Evolutionary conservation across 2,797 vertebrate species (phyloP).

Genomic region (Eulemur coronatus): DNA sequence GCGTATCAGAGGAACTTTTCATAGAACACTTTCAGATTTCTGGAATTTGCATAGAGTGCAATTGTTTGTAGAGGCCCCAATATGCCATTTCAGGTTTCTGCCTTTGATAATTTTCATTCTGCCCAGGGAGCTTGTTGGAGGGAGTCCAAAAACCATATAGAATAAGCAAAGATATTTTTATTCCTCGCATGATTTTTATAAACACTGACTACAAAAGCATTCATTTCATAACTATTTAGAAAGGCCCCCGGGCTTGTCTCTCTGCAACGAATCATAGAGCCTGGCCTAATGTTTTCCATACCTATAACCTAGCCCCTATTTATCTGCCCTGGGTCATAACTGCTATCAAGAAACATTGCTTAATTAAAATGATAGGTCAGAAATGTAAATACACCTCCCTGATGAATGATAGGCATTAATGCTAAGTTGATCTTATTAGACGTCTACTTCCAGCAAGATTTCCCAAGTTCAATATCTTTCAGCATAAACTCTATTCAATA

Average conservation of each 20-base stretch:
- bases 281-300: neutral
- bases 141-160: neutral
- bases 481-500: constrained; percentile 11
- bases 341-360: constrained; percentile 16
- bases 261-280: neutral
- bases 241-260: neutral
- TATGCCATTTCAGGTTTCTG: neutral
- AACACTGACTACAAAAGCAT: neutral
- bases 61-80: neutral
- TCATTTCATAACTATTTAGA: neutral
- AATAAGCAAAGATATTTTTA: neutral
- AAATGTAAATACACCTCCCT: neutral
- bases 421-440: constrained; percentile 5
- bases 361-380: constrained; percentile 53
- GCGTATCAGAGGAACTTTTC: neutral
- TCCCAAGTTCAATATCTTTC: constrained; percentile 37
- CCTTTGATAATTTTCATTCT: constrained; percentile 1
- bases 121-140: neutral
- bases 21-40: neutral
- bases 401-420: neutral
- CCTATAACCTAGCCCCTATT: neutral
- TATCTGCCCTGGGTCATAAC: neutral
- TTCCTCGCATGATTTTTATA: neutral
- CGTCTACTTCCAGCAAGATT: constrained; percentile 17
- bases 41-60: neutral